These are phyloP conservation scores for Thoracochromis brauschi DNA, from an alignment of 2,113 vertebrate genomes.

Conservation along the genomic window DNA sequence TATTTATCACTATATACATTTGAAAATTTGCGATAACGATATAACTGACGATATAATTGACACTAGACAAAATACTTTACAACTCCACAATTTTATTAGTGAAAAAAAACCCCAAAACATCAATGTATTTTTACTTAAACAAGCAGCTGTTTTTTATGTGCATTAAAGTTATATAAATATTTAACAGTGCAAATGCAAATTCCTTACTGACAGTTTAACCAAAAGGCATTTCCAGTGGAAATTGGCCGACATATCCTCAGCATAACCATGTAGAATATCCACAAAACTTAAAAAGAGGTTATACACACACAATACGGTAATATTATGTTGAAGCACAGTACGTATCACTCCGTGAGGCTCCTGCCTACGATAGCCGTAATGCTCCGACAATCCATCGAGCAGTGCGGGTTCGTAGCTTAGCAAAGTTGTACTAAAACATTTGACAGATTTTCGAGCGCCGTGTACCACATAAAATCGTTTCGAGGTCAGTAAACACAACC, in stretches of 20 bases:
- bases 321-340: not conserved
- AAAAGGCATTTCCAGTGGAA: not conserved
- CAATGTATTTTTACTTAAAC: not conserved
- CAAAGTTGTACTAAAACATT: not conserved
- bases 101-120: fast-evolving
- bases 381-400: fast-evolving
- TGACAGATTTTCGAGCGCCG: fast-evolving
- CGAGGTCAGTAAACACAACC: not conserved
- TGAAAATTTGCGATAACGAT: not conserved
- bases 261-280: fast-evolving
- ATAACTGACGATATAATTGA: not conserved
- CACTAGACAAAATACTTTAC: not conserved
- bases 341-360: fast-evolving
- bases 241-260: not conserved
- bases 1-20: not conserved
- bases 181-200: not conserved
- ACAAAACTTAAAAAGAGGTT: not conserved
- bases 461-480: fast-evolving
- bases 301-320: fast-evolving
- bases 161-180: not conserved
- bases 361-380: fast-evolving
- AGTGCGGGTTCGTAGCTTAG: fast-evolving
- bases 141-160: not conserved
- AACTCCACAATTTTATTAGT: not conserved
- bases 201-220: not conserved